These are phyloP conservation scores for Pseudomyrmex sp. DNA, from an alignment of 1,140 invertebrate species.

Conservation along the genomic window DNA sequence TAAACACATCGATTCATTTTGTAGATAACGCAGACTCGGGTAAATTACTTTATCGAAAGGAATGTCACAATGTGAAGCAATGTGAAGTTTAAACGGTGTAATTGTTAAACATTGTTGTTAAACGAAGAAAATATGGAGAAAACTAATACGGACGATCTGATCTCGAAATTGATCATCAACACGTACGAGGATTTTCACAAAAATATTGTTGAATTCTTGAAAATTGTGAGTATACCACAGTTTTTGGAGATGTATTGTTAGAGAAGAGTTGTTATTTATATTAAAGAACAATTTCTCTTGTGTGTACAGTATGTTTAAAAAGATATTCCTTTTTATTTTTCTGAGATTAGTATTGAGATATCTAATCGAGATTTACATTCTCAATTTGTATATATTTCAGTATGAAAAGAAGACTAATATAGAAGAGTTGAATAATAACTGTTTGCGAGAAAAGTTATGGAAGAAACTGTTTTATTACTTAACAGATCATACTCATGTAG, in stretches of 20 bases:
- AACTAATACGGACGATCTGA: conserved; percentile 67
- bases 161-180: conserved; percentile 70
- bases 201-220: conserved; percentile 74
- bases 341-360: background rate
- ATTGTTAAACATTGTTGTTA: too few relatives aligned
- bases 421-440: conserved; percentile 84
- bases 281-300: background rate
- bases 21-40: too few relatives aligned
- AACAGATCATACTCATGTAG: conserved; percentile 78
- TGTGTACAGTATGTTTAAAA: background rate
- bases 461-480: conserved; percentile 85
- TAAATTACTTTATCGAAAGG: background rate
- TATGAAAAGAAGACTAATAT: conserved; percentile 84
- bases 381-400: conserved; percentile 75
- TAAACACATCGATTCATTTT: too few relatives aligned
- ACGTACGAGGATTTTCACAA: conserved; percentile 69
- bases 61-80: too few relatives aligned
- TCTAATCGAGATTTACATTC: background rate
- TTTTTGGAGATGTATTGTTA: conserved; percentile 19
- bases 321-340: conserved; percentile 6
- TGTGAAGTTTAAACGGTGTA: too few relatives aligned
- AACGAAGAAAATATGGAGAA: conserved; percentile 24
- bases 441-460: conserved; percentile 86
- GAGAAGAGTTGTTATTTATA: background rate
- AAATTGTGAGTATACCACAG: conserved; percentile 71